Percentiles rank a stretch among this genome's conserved stretches.
Evolutionary conservation across 1,140 invertebrate genomes (phyloP).

Genomic region (Charaxes varanes): DNA sequence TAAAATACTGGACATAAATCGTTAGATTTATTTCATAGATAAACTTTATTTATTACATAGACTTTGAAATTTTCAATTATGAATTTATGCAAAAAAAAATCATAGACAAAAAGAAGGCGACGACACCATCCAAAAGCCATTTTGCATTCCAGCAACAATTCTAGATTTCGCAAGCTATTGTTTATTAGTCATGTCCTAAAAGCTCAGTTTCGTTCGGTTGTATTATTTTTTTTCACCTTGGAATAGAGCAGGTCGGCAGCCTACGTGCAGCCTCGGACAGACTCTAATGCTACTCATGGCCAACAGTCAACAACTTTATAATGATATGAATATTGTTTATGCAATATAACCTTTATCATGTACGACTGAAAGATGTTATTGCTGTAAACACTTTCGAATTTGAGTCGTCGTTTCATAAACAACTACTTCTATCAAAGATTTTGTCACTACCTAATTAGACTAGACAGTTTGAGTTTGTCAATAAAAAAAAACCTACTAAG

Average conservation of each 20-base stretch:
- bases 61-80: no score
- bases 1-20: neutral
- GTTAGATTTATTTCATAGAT: slow-evolving; percentile 1
- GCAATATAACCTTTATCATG: slow-evolving; percentile 12
- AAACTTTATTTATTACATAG: slow-evolving; percentile 7
- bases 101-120: slow-evolving; percentile 5
- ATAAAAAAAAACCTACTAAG: slow-evolving; percentile 15
- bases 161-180: slow-evolving; percentile 41
- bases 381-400: slow-evolving; percentile 1
- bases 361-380: slow-evolving; percentile 2
- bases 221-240: slow-evolving; percentile 48
- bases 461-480: slow-evolving; percentile 22
- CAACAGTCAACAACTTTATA: slow-evolving; percentile 17
- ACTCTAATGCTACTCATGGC: slow-evolving; percentile 49
- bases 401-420: slow-evolving; percentile 19
- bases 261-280: slow-evolving; percentile 59
- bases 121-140: neutral
- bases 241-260: slow-evolving; percentile 34
- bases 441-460: slow-evolving; percentile 20
- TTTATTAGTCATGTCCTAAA: slow-evolving; percentile 62
- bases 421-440: slow-evolving; percentile 24
- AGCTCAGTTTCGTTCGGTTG: slow-evolving; percentile 35
- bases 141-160: slow-evolving; percentile 7
- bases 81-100: no score
- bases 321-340: slow-evolving; percentile 1